Evolutionary conservation across 1,140 invertebrate species (phyloP).

Genomic region (Leptoteleia sp.): DNA sequence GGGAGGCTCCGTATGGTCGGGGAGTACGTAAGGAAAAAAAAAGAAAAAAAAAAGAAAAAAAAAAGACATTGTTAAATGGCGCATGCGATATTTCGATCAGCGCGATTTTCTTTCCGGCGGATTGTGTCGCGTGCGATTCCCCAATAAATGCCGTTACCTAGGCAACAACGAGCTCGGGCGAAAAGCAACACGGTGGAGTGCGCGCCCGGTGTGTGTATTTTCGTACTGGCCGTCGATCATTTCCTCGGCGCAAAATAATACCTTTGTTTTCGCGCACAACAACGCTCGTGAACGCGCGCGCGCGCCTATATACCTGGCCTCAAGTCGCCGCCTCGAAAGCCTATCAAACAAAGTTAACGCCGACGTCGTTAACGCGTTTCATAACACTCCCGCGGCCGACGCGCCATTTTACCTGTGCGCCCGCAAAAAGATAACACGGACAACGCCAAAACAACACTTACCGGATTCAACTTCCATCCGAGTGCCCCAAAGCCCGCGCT

Average conservation of each 20-base stretch:
- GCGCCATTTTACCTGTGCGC: conserved; percentile 24
- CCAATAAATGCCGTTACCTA: too few relatives aligned
- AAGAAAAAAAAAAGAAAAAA: too few relatives aligned
- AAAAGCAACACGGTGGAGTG: conserved; percentile 38
- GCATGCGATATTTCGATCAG: too few relatives aligned
- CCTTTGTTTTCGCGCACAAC: conserved; percentile 38
- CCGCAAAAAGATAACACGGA: background rate
- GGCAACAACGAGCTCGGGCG: too few relatives aligned
- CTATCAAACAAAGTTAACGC: conserved; percentile 20
- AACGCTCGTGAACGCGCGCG: conserved; percentile 16
- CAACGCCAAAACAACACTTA: conserved; percentile 2
- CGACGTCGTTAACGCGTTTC: conserved; percentile 23
- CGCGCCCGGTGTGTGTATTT: conserved; percentile 33
- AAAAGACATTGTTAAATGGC: too few relatives aligned
- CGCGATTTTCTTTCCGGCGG: too few relatives aligned
- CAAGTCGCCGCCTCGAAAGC: conserved; percentile 12
- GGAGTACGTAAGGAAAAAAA: too few relatives aligned
- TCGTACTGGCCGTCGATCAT: conserved; percentile 51
- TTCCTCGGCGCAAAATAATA: conserved; percentile 38
- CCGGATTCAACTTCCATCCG: too few relatives aligned
- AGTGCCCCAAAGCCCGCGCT: too few relatives aligned
- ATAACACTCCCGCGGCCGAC: conserved; percentile 6
- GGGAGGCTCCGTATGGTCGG: too few relatives aligned
- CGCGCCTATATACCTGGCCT: conserved; percentile 29
- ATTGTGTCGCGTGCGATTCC: too few relatives aligned